These are phyloP conservation scores for Ips nitidus DNA, from an alignment of 1,140 invertebrate genomes.

Conservation along the genomic window DNA sequence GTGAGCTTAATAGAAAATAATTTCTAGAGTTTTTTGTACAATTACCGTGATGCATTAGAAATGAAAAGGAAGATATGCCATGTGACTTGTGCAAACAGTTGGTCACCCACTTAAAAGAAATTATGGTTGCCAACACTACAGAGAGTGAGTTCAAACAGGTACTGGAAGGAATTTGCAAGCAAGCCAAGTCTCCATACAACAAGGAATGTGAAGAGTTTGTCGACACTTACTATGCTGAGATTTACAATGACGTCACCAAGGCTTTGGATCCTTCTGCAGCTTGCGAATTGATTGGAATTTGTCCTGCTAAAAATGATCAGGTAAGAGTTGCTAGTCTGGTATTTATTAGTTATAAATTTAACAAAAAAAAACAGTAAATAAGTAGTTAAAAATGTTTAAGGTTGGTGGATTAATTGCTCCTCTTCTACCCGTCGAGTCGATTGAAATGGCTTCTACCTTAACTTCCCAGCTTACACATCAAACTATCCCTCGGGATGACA, in stretches of 20 bases:
- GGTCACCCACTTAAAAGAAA: constrained; percentile 74
- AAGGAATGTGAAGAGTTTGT: constrained; percentile 69
- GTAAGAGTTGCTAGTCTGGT: constrained; percentile 6
- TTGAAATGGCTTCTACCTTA: constrained; percentile 47
- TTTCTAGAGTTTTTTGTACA: neutral
- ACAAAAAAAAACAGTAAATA: too few relatives aligned
- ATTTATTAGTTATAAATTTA: neutral
- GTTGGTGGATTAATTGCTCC: constrained; percentile 55
- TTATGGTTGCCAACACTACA: constrained; percentile 83
- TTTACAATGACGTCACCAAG: constrained; percentile 72
- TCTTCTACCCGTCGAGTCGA: constrained; percentile 53
- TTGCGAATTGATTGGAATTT: constrained; percentile 73
- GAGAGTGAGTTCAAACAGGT: constrained; percentile 78
- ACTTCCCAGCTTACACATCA: constrained; percentile 11
- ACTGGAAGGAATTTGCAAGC: constrained; percentile 76
- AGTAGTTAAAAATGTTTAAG: too few relatives aligned
- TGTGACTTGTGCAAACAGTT: constrained; percentile 84
- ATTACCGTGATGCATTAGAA: constrained; percentile 8
- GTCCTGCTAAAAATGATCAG: constrained; percentile 45
- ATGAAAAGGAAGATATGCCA: constrained; percentile 65
- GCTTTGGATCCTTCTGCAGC: constrained; percentile 68
- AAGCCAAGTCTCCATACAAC: constrained; percentile 66
- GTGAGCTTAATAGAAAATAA: constrained; percentile 36
- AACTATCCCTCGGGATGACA: neutral
- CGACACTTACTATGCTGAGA: constrained; percentile 71